Percentiles rank a stretch among this genome's conserved stretches.
phyloP scores from a whole-genome alignment of 37 sponge, comb jelly and placozoan genomes.

The Ephydatia muelleri region DNA sequence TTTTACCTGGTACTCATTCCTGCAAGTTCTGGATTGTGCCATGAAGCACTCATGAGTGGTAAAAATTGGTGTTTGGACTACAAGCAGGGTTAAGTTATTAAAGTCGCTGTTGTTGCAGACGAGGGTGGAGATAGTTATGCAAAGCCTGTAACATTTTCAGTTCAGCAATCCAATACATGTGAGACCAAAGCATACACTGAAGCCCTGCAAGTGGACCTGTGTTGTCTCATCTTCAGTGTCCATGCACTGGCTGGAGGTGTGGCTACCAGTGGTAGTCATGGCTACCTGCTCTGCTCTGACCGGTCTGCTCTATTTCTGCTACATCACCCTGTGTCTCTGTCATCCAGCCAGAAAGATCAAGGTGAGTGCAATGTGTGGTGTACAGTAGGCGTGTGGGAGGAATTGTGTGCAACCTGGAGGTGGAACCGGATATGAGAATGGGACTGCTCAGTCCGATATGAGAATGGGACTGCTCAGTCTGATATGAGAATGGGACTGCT shows the following conservation, averaged over 20 bases:
- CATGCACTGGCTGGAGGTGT: neutral
- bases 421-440: neutral
- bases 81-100: neutral
- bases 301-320: neutral
- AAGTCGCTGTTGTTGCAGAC: neutral
- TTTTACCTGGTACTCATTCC: neutral
- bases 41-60: neutral
- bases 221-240: neutral
- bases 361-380: neutral
- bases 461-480: too few relatives aligned
- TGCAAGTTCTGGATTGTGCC: neutral
- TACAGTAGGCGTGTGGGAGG: neutral
- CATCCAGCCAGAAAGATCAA: neutral
- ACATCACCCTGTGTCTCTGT: neutral
- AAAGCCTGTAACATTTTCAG: neutral
- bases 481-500: too few relatives aligned
- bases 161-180: neutral
- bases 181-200: neutral
- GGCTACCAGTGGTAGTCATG: neutral
- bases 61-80: neutral
- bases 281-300: neutral
- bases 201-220: neutral
- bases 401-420: neutral
- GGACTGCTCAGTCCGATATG: too few relatives aligned
- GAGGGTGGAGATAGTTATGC: neutral